A percentile compares a stretch with the other conserved stretches of the same genome.
Evolutionary conservation across 2,113 vertebrate genomes (phyloP).

Genomic region (Motacilla alba): DNA sequence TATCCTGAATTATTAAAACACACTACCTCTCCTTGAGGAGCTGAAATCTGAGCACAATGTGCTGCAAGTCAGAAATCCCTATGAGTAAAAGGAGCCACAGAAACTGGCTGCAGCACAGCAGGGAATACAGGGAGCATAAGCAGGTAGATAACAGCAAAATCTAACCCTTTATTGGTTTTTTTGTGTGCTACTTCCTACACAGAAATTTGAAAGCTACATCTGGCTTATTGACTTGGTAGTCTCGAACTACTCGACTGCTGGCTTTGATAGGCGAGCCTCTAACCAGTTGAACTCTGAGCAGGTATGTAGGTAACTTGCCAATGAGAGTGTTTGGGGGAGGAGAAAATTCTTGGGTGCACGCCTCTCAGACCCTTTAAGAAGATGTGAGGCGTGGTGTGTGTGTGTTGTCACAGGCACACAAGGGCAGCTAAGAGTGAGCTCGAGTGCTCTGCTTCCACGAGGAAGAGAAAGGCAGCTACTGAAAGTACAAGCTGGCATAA

Average conservation of each 20-base stretch:
- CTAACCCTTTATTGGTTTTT: background rate
- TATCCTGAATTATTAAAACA: background rate
- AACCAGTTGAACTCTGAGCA: background rate
- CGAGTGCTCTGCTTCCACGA: background rate
- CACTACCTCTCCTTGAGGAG: background rate
- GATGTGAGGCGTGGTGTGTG: constrained; percentile 37
- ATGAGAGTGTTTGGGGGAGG: constrained; percentile 54
- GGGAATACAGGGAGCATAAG: background rate
- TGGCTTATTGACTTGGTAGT: background rate
- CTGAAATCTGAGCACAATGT: background rate
- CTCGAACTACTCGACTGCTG: background rate
- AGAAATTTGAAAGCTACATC: background rate
- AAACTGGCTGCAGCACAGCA: background rate
- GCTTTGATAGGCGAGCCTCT: background rate
- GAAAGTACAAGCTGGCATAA: constrained; percentile 9
- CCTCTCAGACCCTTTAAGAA: constrained; percentile 8
- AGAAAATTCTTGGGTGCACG: constrained; percentile 43
- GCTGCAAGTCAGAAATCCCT: background rate
- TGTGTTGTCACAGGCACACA: constrained; percentile 26
- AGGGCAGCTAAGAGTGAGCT: background rate
- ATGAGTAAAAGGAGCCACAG: background rate
- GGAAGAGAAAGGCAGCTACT: background rate
- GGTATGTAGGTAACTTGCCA: background rate
- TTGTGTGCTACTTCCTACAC: background rate
- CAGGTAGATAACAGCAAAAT: background rate